phyloP scores from a whole-genome alignment of 1,140 invertebrate genomes.

The Lucilia cuprina region DNA sequence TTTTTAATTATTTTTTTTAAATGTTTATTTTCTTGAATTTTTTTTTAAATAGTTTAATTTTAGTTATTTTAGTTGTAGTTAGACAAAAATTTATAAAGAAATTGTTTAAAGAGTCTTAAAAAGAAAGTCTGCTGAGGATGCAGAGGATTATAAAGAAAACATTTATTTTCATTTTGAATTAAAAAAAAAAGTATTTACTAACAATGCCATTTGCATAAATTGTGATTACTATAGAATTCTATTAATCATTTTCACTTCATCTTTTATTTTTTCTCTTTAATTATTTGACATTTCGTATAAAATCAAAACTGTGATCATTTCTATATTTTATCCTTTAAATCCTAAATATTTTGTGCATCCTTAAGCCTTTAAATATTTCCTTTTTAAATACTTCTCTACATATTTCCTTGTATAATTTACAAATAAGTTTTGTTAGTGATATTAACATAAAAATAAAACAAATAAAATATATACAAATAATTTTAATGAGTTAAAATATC shows the following conservation, averaged over 20 bases:
- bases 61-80: neutral
- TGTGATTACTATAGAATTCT: too few relatives aligned
- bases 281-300: neutral
- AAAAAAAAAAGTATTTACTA: too few relatives aligned
- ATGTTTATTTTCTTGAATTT: neutral
- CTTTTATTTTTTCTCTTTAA: neutral
- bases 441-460: neutral
- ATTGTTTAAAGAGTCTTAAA: neutral
- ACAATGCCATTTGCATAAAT: too few relatives aligned
- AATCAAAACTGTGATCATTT: neutral
- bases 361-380: neutral
- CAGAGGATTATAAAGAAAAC: too few relatives aligned
- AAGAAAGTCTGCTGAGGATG: neutral
- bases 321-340: neutral
- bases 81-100: neutral
- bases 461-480: neutral
- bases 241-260: too few relatives aligned
- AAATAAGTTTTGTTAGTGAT: conserved; percentile 11
- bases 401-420: neutral
- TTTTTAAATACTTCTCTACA: neutral
- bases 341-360: too few relatives aligned
- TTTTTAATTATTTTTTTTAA: conserved; percentile 1
- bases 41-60: neutral
- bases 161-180: too few relatives aligned
- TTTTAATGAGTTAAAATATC: neutral